A percentile compares a stretch with the other conserved stretches of the same genome.
Evolutionary conservation across 2,113 vertebrate genomes (phyloP).

Genomic region (Psilopsiagon aurifrons): DNA sequence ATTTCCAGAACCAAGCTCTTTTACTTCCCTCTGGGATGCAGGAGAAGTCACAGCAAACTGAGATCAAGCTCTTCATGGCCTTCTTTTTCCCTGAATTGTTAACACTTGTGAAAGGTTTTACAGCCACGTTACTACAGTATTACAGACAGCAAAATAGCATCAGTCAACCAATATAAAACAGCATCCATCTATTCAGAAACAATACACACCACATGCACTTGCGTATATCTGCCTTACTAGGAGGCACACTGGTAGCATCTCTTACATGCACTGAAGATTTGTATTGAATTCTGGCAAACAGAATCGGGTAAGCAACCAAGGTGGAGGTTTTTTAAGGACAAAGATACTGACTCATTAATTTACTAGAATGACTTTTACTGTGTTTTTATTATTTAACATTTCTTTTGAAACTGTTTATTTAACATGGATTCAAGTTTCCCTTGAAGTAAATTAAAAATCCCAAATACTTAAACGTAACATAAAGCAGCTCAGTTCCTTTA

Average conservation of each 20-base stretch:
- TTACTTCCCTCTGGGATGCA: neutral
- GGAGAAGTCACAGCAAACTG: constrained; percentile 18
- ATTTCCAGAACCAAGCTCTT: constrained; percentile 13
- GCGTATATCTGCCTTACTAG: neutral
- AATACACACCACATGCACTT: neutral
- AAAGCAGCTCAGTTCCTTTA: neutral
- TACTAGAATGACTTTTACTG: neutral
- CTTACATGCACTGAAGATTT: neutral
- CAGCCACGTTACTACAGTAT: neutral
- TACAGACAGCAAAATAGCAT: neutral
- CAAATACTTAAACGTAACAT: neutral
- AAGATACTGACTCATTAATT: neutral
- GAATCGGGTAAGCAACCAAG: neutral
- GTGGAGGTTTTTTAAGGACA: neutral
- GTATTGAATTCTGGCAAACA: neutral
- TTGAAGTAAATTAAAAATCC: neutral
- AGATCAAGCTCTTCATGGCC: neutral
- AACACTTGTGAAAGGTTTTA: neutral
- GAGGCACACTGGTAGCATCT: rapidly evolving
- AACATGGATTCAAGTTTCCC: neutral
- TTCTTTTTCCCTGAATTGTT: neutral
- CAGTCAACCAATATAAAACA: neutral
- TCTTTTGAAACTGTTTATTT: neutral
- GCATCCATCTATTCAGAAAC: neutral
- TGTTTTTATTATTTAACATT: neutral